Base-by-base conservation (phyloP, 2,888 invertebrate species). In the Platynereis dumerilii region DNA sequence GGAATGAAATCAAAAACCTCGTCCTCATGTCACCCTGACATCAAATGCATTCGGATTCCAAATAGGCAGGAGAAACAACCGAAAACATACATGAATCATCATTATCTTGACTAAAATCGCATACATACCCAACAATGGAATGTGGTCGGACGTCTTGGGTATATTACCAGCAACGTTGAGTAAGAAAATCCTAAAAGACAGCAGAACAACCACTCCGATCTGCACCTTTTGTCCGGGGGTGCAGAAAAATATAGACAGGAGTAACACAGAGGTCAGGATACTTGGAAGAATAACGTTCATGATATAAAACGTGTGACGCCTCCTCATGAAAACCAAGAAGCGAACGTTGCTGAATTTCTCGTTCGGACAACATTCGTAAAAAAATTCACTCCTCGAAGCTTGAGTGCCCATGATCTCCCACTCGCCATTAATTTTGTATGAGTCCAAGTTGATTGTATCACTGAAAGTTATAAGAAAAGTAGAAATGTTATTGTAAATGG, bases 341-440 rank as follows among this genome's bases (percentile, higher is more conserved):
- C 52, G 52, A 22, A 61, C 55, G 27, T 61, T 61, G 42, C 54
- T 54, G 55, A 65, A 65, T 20, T 59, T 39, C 26, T 59, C 58
- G 27, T 65, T 45, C 2, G 72, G 72, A 29, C 60, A 62, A 42
- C 63, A 67, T 28, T 65, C 63, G 39, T 67, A 70, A 57, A 58
- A 56, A 60, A 70, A 69, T 63, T 71, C 71, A n/a, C 64, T 52
- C 2, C 71, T 42, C 5, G 44, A 52, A 15, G 69, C 66, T 26
- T 24, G 52, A 2, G 71, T 68, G 2, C 62, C 57, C 28, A 48
- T 57, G 2, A 62, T 62, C 34, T 72, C 71, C 74, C 74, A 74
- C 54, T 74, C 74, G 2, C 74, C 74, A 58, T 74, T 74, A 22
- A 53, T 56, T 56, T 74, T 74, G 65, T 69, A 74, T 10, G 69